Evolutionary conservation across 2,113 vertebrate species (phyloP), one percentile per base, ranked within the genome.

Genomic region (Macquaria ambigua): DNA sequence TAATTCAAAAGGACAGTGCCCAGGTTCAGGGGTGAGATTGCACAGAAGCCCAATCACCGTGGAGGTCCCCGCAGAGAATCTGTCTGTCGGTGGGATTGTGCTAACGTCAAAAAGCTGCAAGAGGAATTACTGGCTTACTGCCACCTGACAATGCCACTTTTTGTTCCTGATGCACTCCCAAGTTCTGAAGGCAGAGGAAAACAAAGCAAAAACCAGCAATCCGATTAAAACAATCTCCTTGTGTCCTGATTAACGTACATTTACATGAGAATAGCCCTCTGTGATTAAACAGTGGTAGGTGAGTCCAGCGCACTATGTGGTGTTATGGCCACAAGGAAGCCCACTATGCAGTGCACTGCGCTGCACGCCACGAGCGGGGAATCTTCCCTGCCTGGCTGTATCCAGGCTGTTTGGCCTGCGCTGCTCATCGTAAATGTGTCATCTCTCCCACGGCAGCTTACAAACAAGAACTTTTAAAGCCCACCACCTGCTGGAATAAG

Each of bases 201-300:
- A 93, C 83, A 95, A 87, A 91, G 81, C 66, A 87, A 91, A 93
- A 93, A 93, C 41, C 82, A 86, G 77, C 92, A 95, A 96, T 96
- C 94, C 89, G 94, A 95, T 96, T 96, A 96, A 94, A 94, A 95
- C 91, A 92, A 94, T 95, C 92, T 95, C 91, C 90, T 90, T 92
- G 88, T 91, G 84, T 92, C 87, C 88, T 93, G 91, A 95, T 95
- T 95, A 94, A 88, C 91, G 94, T 93, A 89, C 68, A 96, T 96
- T 94, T 94, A 81, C 94, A 96, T 96, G 90, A 95, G 87, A 96
- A 96, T 93, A 71, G 93, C 74, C 48, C 89, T 76, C 72, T 87
- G 88, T 86, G 92, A 94, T 93, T 90, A 92, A 92, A 93, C 91
- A 93, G 88, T 91, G 84, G 93, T 94, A 94, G 94, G 91, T 92